These are phyloP conservation scores for Chaetoderma sp. DNA, from an alignment of 2,888 invertebrate species.

Conservation along the genomic window DNA sequence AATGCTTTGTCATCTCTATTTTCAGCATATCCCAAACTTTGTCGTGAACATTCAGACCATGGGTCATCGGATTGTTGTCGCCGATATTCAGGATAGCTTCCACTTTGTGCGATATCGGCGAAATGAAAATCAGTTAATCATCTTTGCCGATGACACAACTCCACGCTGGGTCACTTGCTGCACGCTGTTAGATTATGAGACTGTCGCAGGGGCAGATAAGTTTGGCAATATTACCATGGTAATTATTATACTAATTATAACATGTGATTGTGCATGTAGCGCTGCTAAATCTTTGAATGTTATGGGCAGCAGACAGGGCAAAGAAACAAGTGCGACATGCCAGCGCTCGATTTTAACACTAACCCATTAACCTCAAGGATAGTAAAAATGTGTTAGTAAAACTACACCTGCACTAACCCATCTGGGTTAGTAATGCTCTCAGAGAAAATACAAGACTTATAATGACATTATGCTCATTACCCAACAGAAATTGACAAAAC, in stretches of 20 bases:
- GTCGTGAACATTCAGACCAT: slow-evolving; percentile 94
- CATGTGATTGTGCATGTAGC: slow-evolving; percentile 6
- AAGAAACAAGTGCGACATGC: too few relatives aligned
- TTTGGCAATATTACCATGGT: slow-evolving; percentile 96
- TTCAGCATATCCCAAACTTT: slow-evolving; percentile 94
- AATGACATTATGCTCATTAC: too few relatives aligned
- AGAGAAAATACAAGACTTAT: too few relatives aligned
- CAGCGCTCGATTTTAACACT: too few relatives aligned
- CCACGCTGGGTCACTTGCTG: slow-evolving; percentile 96
- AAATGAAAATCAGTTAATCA: slow-evolving; percentile 95
- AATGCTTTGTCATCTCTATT: too few relatives aligned
- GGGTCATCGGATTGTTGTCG: slow-evolving; percentile 93
- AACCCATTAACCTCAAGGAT: too few relatives aligned
- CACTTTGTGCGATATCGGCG: slow-evolving; percentile 95
- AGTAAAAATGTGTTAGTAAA: too few relatives aligned
- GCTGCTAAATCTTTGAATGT: too few relatives aligned
- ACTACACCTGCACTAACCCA: too few relatives aligned
- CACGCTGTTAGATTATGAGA: slow-evolving; percentile 93
- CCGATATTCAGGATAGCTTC: slow-evolving; percentile 93
- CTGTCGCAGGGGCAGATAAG: slow-evolving; percentile 96
- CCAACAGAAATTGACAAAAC: too few relatives aligned
- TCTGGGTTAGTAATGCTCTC: too few relatives aligned
- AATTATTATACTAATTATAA: slow-evolving; percentile 61
- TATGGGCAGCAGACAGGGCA: too few relatives aligned
- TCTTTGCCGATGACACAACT: slow-evolving; percentile 98